Evolutionary conservation across 1,140 invertebrate genomes (phyloP).

Genomic region (Aphidius ervi): DNA sequence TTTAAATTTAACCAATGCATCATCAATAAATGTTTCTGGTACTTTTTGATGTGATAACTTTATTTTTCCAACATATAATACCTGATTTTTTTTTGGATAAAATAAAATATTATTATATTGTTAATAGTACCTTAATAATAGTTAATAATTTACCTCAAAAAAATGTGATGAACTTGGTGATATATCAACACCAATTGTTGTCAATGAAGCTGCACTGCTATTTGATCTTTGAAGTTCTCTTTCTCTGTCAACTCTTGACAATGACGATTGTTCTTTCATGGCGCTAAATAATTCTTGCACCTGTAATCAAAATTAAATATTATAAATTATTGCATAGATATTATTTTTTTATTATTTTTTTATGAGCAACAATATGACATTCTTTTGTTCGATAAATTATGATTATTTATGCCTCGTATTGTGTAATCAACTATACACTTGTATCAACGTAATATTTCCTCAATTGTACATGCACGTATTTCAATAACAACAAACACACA

Average conservation of each 20-base stretch:
- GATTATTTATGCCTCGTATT: too few relatives aligned
- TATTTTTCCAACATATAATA: constrained; percentile 85
- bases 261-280: constrained; percentile 65
- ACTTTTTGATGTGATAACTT: constrained; percentile 80
- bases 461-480: too few relatives aligned
- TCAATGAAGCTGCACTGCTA: constrained; percentile 62
- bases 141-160: constrained; percentile 63
- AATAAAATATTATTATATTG: too few relatives aligned
- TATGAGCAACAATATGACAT: too few relatives aligned
- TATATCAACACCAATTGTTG: constrained; percentile 71
- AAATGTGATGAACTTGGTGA: constrained; percentile 81
- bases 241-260: constrained; percentile 39
- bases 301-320: constrained; percentile 26
- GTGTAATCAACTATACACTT: too few relatives aligned
- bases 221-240: constrained; percentile 52
- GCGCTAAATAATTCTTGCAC: constrained; percentile 65
- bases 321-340: too few relatives aligned
- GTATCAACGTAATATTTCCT: too few relatives aligned
- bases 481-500: too few relatives aligned
- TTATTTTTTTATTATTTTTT: too few relatives aligned
- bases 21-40: constrained; percentile 84
- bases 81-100: constrained; percentile 39
- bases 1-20: constrained; percentile 79
- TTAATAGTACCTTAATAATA: too few relatives aligned
- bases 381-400: too few relatives aligned